Evolutionary conservation across 2,113 vertebrate genomes (phyloP), one percentile per base, ranked within the genome.

Genomic region (Oryzias melastigma): DNA sequence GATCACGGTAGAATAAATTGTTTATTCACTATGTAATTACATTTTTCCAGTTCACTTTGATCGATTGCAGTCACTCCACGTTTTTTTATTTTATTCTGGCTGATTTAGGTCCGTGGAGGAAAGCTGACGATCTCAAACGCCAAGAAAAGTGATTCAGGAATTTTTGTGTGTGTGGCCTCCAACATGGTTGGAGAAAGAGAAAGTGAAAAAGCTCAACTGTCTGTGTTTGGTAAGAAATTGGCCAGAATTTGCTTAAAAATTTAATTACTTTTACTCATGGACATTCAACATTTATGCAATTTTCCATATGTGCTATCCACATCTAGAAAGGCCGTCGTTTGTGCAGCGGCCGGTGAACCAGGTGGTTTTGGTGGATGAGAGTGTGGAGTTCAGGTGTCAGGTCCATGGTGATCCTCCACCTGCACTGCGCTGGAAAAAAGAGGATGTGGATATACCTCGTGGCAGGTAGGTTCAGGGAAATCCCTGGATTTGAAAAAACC

Each of bases 101-200:
- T 52, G n/a, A 20, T 14, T 44, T 88, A 98, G 95, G 94, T 97
- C 67, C 94, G 96, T 81, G 94, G 95, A 71, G 95, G 94, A 67
- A 98, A 98, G 68, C 92, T 98, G 65, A 95, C 95, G 85, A 95
- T 98, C 72, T 94, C 95, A 2, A 96, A 94, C 16, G 93, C 94
- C 1, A 93, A 93, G 79, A 98, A 96, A 85, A 95, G 88, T 1
- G 96, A 98, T 43, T 91, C 93, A 35, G 96, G 95, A 45, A 95
- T 95, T 86, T 98, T 96, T 0, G 94, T 98, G 24, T 98, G 96
- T 58, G 95, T 96, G 74, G 96, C 95, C 14, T 91, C 93, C 85
- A 98, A 98, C 65, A 98, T 98, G 95, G 95, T 98, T 29, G 96
- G 96, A 24, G 95, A 97, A 75, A 89, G 94, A 20, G 95, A 97